phyloP scores from a whole-genome alignment of 2,797 vertebrate genomes.

The Cheracebus regulus region DNA sequence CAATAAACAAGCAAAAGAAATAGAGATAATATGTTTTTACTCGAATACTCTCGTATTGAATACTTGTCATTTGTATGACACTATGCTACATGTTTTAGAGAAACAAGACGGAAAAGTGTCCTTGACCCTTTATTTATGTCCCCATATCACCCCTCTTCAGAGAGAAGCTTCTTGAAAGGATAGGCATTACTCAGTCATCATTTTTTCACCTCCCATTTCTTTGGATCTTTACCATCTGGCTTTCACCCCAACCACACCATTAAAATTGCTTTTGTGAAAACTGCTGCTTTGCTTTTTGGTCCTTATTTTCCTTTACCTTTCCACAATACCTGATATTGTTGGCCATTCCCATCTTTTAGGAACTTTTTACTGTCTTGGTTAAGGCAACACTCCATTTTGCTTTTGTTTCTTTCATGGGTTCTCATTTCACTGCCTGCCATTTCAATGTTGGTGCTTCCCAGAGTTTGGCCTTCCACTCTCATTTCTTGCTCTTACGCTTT shows the following conservation, averaged over 20 bases:
- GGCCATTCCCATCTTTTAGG: neutral
- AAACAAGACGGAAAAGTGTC: neutral
- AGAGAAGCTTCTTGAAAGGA: neutral
- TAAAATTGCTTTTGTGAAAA: neutral
- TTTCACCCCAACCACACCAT: neutral
- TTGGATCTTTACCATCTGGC: neutral
- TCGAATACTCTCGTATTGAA: neutral
- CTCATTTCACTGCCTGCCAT: neutral
- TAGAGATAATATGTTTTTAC: neutral
- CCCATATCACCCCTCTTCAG: neutral
- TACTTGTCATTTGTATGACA: neutral
- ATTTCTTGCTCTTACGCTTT: neutral
- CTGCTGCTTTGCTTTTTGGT: neutral
- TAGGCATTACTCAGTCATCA: neutral
- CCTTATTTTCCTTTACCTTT: neutral
- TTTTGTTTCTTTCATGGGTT: neutral
- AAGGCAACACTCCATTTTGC: neutral
- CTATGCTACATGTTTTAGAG: neutral
- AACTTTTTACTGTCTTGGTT: neutral
- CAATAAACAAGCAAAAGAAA: neutral
- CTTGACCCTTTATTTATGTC: neutral
- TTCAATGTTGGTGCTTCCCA: neutral
- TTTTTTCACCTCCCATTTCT: neutral
- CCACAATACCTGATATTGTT: neutral
- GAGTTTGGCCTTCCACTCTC: too few relatives aligned